A percentile compares a stretch with the other conserved stretches of the same genome.
Evolutionary conservation across 1,140 invertebrate genomes (phyloP).

Genomic region (Anoplolepis gracilipes): DNA sequence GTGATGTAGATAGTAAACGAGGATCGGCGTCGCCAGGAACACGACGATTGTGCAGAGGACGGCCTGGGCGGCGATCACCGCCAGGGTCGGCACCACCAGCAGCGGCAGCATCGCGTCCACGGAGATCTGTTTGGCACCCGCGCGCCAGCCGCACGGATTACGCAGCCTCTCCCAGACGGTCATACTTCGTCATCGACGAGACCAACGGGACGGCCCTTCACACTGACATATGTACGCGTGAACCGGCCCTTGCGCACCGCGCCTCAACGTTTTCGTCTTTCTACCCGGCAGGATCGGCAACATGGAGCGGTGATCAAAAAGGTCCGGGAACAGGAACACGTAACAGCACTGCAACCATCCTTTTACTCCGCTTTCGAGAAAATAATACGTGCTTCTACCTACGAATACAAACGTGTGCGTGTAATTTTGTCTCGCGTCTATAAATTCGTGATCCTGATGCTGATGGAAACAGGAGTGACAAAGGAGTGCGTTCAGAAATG

Average conservation of each 20-base stretch:
- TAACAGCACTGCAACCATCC: constrained; percentile 31
- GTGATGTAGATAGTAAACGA: constrained; percentile 88
- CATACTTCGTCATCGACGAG: constrained; percentile 71
- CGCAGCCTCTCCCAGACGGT: constrained; percentile 84
- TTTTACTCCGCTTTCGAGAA: background rate
- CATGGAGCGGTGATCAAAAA: background rate
- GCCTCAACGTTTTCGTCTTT: background rate
- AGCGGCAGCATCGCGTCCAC: constrained; percentile 88
- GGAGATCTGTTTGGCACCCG: constrained; percentile 85
- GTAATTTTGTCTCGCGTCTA: too few relatives aligned
- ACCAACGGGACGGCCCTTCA: background rate
- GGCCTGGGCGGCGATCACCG: constrained; percentile 87
- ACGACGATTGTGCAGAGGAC: constrained; percentile 87
- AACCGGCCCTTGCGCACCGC: background rate
- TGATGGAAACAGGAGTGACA: too few relatives aligned
- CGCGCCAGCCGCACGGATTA: constrained; percentile 83
- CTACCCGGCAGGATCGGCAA: background rate
- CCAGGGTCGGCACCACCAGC: constrained; percentile 87
- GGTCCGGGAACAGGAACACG: background rate
- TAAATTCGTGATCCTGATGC: too few relatives aligned
- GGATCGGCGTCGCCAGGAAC: constrained; percentile 88
- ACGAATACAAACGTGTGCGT: too few relatives aligned
- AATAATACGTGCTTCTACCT: background rate
- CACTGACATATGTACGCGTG: constrained; percentile 36
- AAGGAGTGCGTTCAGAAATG: too few relatives aligned